Evolutionary conservation across 2,888 invertebrate species (phyloP).

Genomic region (Limnephilus lunatus): DNA sequence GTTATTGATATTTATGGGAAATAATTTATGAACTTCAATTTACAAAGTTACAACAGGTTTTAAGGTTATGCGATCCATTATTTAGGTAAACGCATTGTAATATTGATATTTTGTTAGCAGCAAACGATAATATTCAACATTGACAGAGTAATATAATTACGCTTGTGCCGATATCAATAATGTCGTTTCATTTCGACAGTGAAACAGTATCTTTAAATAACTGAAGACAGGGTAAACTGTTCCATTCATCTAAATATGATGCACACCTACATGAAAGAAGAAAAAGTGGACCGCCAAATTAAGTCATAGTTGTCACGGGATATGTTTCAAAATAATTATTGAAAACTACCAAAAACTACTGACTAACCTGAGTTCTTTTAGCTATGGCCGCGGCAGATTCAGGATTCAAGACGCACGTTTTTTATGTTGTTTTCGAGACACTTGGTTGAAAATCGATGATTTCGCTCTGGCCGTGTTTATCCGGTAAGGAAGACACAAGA

Average conservation of each 20-base stretch:
- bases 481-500: not conserved
- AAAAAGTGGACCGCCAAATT: conserved; percentile 37
- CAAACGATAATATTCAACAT: not conserved
- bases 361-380: conserved; percentile 25
- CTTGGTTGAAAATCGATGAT: conserved; percentile 31
- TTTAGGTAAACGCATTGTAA: not conserved
- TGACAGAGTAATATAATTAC: not conserved
- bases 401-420: conserved; percentile 3
- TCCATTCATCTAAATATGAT: conserved; percentile 15
- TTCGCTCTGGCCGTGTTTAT: not conserved
- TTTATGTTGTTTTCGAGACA: conserved; percentile 15
- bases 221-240: not conserved
- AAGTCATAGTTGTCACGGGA: conserved; percentile 39
- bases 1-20: not conserved
- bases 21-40: not conserved
- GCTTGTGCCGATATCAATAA: not conserved
- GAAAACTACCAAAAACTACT: not conserved
- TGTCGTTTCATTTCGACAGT: not conserved
- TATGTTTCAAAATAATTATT: conserved; percentile 17
- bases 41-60: not conserved
- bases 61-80: conserved; percentile 2
- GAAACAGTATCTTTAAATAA: not conserved
- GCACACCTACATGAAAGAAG: conserved; percentile 23
- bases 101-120: not conserved
- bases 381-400: conserved; percentile 21